Conservation (phyloP, 2,113 vertebrate genomes). For the Urocynchramus pylzowi region DNA sequence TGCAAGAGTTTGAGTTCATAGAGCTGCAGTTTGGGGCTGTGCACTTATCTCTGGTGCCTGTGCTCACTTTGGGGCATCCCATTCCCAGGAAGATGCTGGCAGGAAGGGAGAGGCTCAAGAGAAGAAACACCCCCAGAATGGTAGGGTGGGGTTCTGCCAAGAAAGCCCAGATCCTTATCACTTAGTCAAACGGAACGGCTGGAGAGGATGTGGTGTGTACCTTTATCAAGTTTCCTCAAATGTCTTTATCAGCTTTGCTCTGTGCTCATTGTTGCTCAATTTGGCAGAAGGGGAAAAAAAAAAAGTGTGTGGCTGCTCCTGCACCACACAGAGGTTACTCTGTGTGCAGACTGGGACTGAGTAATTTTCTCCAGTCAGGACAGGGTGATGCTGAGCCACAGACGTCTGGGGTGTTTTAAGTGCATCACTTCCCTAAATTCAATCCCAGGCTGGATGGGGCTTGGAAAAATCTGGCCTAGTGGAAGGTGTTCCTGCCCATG, state of each 20-base stretch:
- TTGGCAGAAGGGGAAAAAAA: neutral
- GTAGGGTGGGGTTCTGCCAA: neutral
- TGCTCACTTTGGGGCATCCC: neutral
- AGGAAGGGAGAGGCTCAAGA: neutral
- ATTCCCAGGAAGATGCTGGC: neutral
- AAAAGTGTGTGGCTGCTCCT: neutral
- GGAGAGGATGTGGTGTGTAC: neutral
- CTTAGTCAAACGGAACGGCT: neutral
- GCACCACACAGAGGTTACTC: neutral
- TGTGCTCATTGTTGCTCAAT: neutral
- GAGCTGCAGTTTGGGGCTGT: neutral
- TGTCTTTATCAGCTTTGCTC: neutral
- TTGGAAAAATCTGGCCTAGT: neutral
- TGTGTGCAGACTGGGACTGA: neutral
- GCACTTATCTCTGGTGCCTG: neutral
- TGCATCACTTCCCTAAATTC: neutral
- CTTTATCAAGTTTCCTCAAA: neutral
- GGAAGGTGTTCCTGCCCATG: neutral
- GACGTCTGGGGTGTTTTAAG: neutral
- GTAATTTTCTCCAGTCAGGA: neutral
- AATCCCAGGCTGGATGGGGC: accelerated
- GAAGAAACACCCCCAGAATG: neutral
- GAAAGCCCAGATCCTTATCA: neutral
- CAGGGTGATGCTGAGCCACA: neutral
- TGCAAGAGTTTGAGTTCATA: neutral